Base-by-base conservation (phyloP, 1,140 invertebrate genomes). In the Rhopalosiphum padi region DNA sequence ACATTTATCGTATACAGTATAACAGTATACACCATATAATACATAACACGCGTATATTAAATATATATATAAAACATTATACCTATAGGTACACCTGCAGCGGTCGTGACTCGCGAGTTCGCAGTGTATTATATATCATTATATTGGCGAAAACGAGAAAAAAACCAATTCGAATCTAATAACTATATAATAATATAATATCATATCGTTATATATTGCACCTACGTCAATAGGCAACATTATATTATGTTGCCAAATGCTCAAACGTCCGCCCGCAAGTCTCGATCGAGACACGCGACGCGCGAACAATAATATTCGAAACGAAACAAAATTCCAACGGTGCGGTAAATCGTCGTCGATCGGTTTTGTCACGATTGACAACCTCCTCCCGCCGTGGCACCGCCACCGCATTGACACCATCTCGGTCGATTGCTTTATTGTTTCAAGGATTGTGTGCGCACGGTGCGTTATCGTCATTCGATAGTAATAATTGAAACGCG, bases 381-480 rank as follows among this genome's bases (percentile, higher is more conserved):
- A n/a, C 60, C 30, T 77, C 60, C 60, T 77, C 60, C 60, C 30
- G 60, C 60, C 30, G 60, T 77, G 30, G 30, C 60, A 68, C 60
- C n/a, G 60, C 60, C 60, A 77, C 60, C 60, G n/a, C 60, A n/a
- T n/a, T 21, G 60, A 77, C n/a, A 77, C 60, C 60, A n/a, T n/a
- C 60, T 77, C 30, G 60, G 60, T 77, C n/a, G 60, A 77, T 77
- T 77, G 60, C 30, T n/a, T 18, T 77, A 77, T 77, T 77, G 60
- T 77, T 77, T 77, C 60, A 77, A 77, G 60, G 60, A 77, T 77
- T 77, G 60, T 77, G 30, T 77, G 60, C 60, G 60, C 60, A 77
- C 60, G 60, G 11, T n/a, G 30, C 15, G 30, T 77, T 77, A 77
- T 77, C n/a, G 30, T 21, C 30, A 77, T 35, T 77, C 60, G 4